A percentile compares a stretch with the other conserved stretches of the same genome.
Conservation (phyloP, 1,140 invertebrate species). For the Caenorhabditis remanei region DNA sequence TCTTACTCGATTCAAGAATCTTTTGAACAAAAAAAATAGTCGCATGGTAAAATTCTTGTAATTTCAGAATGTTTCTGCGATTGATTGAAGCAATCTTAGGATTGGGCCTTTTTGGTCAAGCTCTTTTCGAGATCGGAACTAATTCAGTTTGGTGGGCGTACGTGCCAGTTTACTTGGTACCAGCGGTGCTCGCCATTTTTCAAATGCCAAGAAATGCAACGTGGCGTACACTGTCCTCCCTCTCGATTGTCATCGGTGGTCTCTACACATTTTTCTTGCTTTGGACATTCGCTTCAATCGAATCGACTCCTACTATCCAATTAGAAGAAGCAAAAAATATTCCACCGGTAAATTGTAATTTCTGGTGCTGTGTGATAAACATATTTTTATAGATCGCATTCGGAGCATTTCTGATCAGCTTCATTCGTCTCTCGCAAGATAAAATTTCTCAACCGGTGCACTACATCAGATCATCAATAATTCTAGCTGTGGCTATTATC, state of each 20-base stretch:
- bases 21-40: too few relatives aligned
- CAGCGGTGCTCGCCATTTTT: neutral
- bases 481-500: neutral
- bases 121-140: neutral
- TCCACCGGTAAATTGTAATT: neutral
- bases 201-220: constrained; percentile 5
- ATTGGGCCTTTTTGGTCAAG: neutral
- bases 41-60: neutral
- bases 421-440: neutral
- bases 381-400: neutral
- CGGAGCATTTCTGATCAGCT: constrained; percentile 7
- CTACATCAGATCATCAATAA: constrained; percentile 18
- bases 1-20: neutral
- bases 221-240: constrained; percentile 40
- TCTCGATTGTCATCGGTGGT: constrained; percentile 10
- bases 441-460: constrained; percentile 17
- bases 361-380: neutral
- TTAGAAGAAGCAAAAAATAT: constrained; percentile 29
- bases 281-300: constrained; percentile 11
- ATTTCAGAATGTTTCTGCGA: constrained; percentile 30
- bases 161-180: neutral
- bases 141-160: constrained; percentile 21
- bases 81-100: neutral
- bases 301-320: constrained; percentile 6
- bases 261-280: constrained; percentile 18